Conservation (phyloP, 2,888 invertebrate species). For the Aphrophora alni region DNA sequence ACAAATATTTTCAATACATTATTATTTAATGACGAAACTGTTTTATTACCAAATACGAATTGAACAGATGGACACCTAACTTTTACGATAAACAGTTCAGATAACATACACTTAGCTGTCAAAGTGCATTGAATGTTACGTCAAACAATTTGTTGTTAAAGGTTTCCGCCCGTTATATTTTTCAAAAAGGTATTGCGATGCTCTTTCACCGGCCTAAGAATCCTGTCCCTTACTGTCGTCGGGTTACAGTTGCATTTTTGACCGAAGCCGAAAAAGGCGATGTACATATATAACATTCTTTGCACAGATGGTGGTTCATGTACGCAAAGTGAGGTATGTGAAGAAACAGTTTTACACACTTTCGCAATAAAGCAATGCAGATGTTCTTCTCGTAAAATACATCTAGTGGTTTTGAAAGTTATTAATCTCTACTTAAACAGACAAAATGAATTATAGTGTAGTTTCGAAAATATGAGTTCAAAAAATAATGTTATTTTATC, state of each 20-base stretch:
- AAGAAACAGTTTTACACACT: neutral
- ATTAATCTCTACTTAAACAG: no score
- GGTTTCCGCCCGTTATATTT: neutral
- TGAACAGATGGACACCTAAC: no score
- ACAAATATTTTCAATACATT: no score
- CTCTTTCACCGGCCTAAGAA: neutral
- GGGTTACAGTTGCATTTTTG: slow-evolving; percentile 1
- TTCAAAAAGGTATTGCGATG: neutral
- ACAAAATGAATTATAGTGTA: no score
- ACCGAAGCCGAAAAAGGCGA: neutral
- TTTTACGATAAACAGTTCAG: neutral
- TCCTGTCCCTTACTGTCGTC: neutral
- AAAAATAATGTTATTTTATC: no score
- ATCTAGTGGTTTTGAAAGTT: neutral
- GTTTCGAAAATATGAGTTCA: no score
- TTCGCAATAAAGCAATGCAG: neutral
- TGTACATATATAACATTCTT: slow-evolving; percentile 6
- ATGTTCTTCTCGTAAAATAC: neutral
- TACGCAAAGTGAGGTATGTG: neutral
- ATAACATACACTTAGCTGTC: neutral
- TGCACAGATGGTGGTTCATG: neutral
- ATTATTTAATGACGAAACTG: no score
- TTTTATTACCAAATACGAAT: no score
- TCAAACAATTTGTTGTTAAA: no score
- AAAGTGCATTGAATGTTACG: neutral